Conservation (phyloP, 35 echinoderm and acorn worm genomes). For the Apostichopus californicus region DNA sequence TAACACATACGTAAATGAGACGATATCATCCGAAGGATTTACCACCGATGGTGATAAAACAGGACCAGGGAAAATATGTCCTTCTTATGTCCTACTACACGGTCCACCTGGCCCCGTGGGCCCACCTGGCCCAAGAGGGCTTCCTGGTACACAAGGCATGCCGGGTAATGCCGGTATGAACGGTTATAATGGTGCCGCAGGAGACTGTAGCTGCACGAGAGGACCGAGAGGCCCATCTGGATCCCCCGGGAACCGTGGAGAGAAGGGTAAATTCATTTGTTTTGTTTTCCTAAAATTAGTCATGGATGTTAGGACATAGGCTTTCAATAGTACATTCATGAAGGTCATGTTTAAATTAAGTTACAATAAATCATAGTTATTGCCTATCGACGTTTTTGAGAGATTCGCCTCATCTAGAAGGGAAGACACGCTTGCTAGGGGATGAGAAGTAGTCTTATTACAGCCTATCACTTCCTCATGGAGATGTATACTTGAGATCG, state of each 20-base stretch:
- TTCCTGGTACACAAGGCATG: slow-evolving; percentile 18
- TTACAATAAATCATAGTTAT: too few relatives aligned
- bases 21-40: too few relatives aligned
- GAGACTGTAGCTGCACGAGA: neutral
- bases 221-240: neutral
- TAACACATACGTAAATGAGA: neutral
- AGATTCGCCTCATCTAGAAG: too few relatives aligned
- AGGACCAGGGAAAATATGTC: neutral
- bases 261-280: neutral
- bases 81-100: neutral
- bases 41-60: neutral
- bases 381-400: too few relatives aligned
- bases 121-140: neutral
- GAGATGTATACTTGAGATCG: too few relatives aligned
- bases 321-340: too few relatives aligned
- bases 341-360: too few relatives aligned
- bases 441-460: too few relatives aligned
- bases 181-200: slow-evolving; percentile 16
- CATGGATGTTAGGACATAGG: too few relatives aligned
- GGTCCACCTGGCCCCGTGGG: neutral
- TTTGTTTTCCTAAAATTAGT: too few relatives aligned
- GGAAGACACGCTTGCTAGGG: too few relatives aligned
- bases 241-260: neutral
- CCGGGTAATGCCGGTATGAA: slow-evolving; percentile 40
- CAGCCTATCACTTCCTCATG: too few relatives aligned